Base-by-base conservation (phyloP, 1,140 invertebrate species). In the Diachasma alloeum region DNA sequence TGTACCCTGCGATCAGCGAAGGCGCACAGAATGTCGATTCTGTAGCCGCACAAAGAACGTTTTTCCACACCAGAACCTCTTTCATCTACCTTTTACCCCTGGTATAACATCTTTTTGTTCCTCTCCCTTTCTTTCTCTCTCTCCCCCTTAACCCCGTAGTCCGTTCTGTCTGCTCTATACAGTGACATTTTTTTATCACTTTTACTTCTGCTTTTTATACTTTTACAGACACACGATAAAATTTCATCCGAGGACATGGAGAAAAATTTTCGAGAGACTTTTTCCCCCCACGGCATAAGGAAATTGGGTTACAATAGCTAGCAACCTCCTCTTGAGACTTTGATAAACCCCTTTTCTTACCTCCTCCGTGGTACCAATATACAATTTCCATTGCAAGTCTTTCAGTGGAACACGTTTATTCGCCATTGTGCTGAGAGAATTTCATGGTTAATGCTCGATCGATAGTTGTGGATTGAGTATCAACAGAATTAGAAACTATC, bases 201-300 rank as follows among this genome's bases (percentile, higher is more conserved):
- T 59, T 66, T 74, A 44, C 66, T n/a, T n/a, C n/a, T 26, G 10
- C 70, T 48, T 13, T 63, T 75, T 36, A 26, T 68, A 75, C 37
- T 75, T 48, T 68, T 46, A 68, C 22, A 66, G 73, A 36, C 66
- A 48, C 24, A 75, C 73, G 36, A 75, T 75, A 75, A 75, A 75
- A 75, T 63, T 63, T 31, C 59, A 63, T 24, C 9, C 59, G 5
- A 63, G 59, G 24, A 63, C 59, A 63, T 63, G 59, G 1, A 15
- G 22, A 19, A 13, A 63, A 63, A 26, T 63, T 63, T 63, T 17
- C 11, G 9, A 63, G 59, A 63, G 59, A 26, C 59, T 63, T 63
- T 63, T 13, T 11, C 0, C 59, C 9, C 59, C 59, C 2, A 53
- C 17, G 59, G 22, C 4, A 4, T 26, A n/a, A 10, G 59, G 59